Conservation (phyloP, 2,888 invertebrate species). For the Pseudococcus longispinus region DNA sequence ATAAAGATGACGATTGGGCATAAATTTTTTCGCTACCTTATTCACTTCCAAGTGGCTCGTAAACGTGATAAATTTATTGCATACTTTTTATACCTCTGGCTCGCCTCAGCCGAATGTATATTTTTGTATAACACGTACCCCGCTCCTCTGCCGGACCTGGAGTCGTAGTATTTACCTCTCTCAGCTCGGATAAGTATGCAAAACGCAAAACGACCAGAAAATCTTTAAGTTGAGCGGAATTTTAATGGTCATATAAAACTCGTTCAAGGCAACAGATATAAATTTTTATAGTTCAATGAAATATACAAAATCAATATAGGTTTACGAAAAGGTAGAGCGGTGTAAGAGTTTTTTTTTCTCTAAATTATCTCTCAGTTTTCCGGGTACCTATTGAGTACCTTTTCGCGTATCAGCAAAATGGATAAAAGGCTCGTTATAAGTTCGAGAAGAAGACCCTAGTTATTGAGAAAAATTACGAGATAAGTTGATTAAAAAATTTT, state of each 20-base stretch:
- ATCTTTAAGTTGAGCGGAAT: slow-evolving; percentile 17
- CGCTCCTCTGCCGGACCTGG: too few species aligned
- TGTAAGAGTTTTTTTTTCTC: neutral
- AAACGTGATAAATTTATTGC: slow-evolving; percentile 12
- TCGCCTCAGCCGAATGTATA: neutral
- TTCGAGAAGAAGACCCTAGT: neutral
- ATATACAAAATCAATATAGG: slow-evolving; percentile 38
- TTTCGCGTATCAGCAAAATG: neutral
- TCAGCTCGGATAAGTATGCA: neutral
- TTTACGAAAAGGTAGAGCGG: neutral
- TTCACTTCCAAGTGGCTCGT: neutral
- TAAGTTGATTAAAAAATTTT: neutral
- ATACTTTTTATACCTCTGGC: slow-evolving; percentile 10
- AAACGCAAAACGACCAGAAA: neutral
- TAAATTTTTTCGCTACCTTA: neutral
- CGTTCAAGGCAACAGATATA: slow-evolving; percentile 26
- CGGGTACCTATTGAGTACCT: neutral
- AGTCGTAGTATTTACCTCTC: neutral
- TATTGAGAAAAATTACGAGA: neutral
- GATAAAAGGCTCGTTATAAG: neutral
- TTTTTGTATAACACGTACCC: neutral
- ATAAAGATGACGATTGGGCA: slow-evolving; percentile 6
- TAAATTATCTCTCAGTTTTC: neutral
- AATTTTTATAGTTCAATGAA: slow-evolving; percentile 39
- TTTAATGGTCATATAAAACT: slow-evolving; percentile 34